A percentile compares a stretch with the other conserved stretches of the same genome.
phyloP scores from a whole-genome alignment of 2,888 invertebrate species.

The Pediacus dermestoides region DNA sequence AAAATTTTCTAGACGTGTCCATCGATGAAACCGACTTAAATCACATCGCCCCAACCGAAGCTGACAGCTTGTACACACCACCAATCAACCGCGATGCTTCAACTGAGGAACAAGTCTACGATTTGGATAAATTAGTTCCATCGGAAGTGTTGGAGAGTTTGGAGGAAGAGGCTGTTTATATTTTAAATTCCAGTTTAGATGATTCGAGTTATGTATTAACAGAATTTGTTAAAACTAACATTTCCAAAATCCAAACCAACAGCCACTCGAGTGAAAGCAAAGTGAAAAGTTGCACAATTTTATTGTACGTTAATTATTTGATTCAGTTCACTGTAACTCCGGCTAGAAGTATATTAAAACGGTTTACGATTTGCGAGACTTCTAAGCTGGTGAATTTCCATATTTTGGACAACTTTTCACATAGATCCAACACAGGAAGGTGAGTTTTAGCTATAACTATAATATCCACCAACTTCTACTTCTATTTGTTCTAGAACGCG shows the following conservation, averaged over 20 bases:
- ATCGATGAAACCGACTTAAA: slow-evolving; percentile 20
- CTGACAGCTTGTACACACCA: slow-evolving; percentile 52
- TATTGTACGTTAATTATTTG: slow-evolving; percentile 42
- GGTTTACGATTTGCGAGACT: slow-evolving; percentile 36
- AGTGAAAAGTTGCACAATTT: slow-evolving; percentile 35
- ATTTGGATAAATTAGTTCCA: slow-evolving; percentile 50
- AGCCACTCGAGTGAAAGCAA: slow-evolving; percentile 17
- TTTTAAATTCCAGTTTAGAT: slow-evolving; percentile 22
- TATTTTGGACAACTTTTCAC: slow-evolving; percentile 39
- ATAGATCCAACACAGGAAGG: slow-evolving; percentile 28
- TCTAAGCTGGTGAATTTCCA: slow-evolving; percentile 37
- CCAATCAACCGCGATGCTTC: slow-evolving; percentile 53
- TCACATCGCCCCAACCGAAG: slow-evolving; percentile 22
- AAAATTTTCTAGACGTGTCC: slow-evolving; percentile 26
- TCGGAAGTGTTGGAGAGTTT: slow-evolving; percentile 46
- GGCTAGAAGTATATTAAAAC: slow-evolving; percentile 35
- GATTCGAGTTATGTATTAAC: neutral
- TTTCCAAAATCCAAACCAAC: neutral
- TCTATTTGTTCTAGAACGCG: slow-evolving; percentile 37
- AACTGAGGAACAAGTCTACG: slow-evolving; percentile 51
- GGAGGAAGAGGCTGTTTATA: slow-evolving; percentile 29
- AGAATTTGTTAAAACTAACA: slow-evolving; percentile 5
- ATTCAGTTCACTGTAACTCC: slow-evolving; percentile 36
- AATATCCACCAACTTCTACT: too few species aligned
- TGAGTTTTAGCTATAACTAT: slow-evolving; percentile 20